Conservation (phyloP, 2,888 invertebrate genomes). For the Callinectes sapidus region DNA sequence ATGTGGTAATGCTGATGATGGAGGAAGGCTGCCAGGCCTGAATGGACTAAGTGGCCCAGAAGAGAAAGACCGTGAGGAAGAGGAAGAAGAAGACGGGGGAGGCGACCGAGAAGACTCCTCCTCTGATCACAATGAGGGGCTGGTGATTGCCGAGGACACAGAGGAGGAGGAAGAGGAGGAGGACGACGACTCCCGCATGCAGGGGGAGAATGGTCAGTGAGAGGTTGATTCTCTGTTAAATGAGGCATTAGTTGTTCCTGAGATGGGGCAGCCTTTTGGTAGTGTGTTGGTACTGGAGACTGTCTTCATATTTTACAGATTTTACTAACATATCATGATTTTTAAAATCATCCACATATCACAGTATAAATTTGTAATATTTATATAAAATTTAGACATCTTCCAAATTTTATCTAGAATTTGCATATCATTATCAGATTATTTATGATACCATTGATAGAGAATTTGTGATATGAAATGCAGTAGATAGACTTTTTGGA, state of each 20-base stretch:
- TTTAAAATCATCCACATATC: constrained; percentile 30
- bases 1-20: constrained; percentile 50
- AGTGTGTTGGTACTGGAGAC: constrained; percentile 23
- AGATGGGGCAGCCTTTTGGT: constrained; percentile 3
- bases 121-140: constrained; percentile 60
- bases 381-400: not conserved
- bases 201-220: constrained; percentile 57
- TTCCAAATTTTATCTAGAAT: constrained; percentile 18
- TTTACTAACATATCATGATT: constrained; percentile 32
- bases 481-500: not conserved
- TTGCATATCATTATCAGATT: not conserved
- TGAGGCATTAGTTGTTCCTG: not conserved
- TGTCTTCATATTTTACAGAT: constrained; percentile 6
- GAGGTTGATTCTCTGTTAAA: not conserved
- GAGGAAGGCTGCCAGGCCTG: constrained; percentile 52
- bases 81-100: constrained; percentile 48
- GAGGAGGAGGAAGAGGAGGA: constrained; percentile 63
- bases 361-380: constrained; percentile 8
- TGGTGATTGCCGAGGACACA: constrained; percentile 64
- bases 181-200: constrained; percentile 50
- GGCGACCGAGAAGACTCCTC: constrained; percentile 53
- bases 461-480: constrained; percentile 33
- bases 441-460: not conserved
- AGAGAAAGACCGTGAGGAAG: constrained; percentile 40
- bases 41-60: constrained; percentile 52